Percentiles rank a stretch among this genome's conserved stretches.
Conservation (phyloP, 2,113 vertebrate genomes). For the Chunga burmeisteri region DNA sequence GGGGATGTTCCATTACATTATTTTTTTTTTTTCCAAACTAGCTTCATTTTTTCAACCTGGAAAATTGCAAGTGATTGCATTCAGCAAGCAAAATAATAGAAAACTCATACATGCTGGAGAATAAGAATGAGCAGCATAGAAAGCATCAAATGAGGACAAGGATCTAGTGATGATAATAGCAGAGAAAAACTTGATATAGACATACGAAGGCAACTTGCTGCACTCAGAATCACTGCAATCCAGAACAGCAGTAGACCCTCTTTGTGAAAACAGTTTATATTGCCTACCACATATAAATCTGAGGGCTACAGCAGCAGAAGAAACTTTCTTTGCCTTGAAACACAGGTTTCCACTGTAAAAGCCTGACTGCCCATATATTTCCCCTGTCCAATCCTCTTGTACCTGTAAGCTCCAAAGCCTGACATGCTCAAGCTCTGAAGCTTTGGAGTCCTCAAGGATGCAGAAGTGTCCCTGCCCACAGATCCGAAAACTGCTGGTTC, state of each 20-base stretch:
- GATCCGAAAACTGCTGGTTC: neutral
- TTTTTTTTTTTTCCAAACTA: conserved; percentile 43
- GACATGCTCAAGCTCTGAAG: neutral
- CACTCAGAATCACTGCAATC: neutral
- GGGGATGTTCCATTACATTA: conserved; percentile 68
- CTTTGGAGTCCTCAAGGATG: neutral
- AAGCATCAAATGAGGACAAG: conserved; percentile 39
- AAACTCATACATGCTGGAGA: conserved; percentile 13
- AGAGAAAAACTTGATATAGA: neutral
- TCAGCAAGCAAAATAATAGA: conserved; percentile 62
- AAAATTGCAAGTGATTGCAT: conserved; percentile 69
- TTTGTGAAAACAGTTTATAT: neutral
- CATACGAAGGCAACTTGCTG: neutral
- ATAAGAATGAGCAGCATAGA: conserved; percentile 50
- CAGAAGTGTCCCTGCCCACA: neutral
- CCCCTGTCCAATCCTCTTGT: neutral
- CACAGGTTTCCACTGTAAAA: neutral
- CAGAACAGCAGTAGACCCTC: neutral
- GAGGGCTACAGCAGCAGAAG: neutral
- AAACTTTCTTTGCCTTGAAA: neutral
- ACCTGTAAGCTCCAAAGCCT: neutral
- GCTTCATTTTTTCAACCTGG: conserved; percentile 62
- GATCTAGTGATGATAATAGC: neutral
- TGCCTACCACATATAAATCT: accelerated
- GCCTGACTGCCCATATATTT: neutral